Evolutionary conservation across 2,888 invertebrate genomes (phyloP).

Genomic region (Chymomyza procnemis): DNA sequence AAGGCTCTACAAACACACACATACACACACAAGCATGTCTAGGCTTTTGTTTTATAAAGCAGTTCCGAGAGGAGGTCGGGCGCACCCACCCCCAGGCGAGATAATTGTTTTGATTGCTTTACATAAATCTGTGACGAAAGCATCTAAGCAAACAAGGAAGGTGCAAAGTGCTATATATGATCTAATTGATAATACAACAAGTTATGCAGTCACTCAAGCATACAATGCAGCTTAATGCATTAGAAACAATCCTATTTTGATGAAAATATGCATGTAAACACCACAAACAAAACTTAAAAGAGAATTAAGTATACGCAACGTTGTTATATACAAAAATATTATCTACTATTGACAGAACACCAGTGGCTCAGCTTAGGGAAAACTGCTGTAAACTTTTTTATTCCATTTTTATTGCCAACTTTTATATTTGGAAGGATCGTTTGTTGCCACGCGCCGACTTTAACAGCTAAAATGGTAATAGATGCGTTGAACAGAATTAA

Average conservation of each 20-base stretch:
- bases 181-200: slow-evolving; percentile 61
- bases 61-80: slow-evolving; percentile 26
- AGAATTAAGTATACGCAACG: too few relatives aligned
- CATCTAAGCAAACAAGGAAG: background rate
- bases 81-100: background rate
- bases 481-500: too few relatives aligned
- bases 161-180: slow-evolving; percentile 31
- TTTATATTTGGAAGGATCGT: too few relatives aligned
- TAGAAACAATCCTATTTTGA: background rate
- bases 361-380: too few relatives aligned
- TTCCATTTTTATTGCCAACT: too few relatives aligned
- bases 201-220: background rate
- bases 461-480: too few relatives aligned
- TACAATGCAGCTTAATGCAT: background rate
- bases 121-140: slow-evolving; percentile 54
- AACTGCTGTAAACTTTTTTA: too few relatives aligned
- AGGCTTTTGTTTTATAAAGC: background rate
- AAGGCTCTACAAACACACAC: slow-evolving; percentile 1
- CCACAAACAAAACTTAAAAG: too few relatives aligned
- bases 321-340: too few relatives aligned
- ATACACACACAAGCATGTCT: background rate
- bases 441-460: too few relatives aligned
- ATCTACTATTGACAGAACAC: too few relatives aligned
- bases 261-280: too few relatives aligned
- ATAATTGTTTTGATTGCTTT: slow-evolving; percentile 63